Conservation (phyloP, 2,113 vertebrate genomes). For the Copsychus sechellarum region DNA sequence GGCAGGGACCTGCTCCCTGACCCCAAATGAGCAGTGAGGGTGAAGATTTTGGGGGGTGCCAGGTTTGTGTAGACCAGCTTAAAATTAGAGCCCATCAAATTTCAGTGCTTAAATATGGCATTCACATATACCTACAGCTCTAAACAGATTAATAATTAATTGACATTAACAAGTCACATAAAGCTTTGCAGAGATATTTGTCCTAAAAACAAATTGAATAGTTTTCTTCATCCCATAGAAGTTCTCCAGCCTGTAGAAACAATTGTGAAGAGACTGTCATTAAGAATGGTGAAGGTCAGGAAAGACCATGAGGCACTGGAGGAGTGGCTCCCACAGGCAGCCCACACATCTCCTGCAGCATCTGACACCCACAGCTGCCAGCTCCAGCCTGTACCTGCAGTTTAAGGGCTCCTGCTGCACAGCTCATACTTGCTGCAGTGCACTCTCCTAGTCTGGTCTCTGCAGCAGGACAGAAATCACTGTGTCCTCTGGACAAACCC, state of each 20-base stretch:
- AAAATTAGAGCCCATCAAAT: not conserved
- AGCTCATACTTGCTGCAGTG: not conserved
- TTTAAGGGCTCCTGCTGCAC: not conserved
- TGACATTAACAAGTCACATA: not conserved
- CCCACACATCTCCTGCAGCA: not conserved
- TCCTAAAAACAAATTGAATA: not conserved
- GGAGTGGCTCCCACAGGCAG: not conserved
- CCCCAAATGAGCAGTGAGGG: rapidly evolving
- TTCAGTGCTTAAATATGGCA: not conserved
- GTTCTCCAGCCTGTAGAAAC: not conserved
- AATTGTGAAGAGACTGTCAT: not conserved
- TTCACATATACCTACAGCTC: not conserved
- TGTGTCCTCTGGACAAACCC: not conserved
- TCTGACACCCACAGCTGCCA: not conserved
- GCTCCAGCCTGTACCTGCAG: not conserved
- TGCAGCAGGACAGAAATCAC: not conserved
- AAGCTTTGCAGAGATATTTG: not conserved
- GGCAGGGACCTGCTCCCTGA: rapidly evolving
- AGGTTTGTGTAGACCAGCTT: not conserved
- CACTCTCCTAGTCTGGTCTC: not conserved
- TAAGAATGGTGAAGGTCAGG: not conserved
- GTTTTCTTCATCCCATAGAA: not conserved
- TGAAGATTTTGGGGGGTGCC: not conserved
- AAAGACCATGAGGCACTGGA: not conserved
- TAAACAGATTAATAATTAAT: constrained; percentile 4